These are phyloP conservation scores for Heteromurus nitidus DNA, from an alignment of 2,888 invertebrate genomes.

Conservation along the genomic window DNA sequence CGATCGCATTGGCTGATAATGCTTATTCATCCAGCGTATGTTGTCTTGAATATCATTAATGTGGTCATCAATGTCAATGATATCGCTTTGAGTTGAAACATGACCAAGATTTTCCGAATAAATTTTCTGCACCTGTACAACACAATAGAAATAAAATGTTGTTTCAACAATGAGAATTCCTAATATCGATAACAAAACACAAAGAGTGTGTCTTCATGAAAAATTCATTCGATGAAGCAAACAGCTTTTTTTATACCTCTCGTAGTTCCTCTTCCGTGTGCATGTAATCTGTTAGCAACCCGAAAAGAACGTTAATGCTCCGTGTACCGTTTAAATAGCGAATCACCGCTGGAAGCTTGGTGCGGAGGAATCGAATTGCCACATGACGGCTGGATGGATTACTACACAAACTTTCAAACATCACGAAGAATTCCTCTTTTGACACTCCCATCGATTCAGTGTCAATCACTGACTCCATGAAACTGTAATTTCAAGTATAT, in stretches of 20 bases:
- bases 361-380: constrained; percentile 41
- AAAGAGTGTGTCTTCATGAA: not conserved
- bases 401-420: constrained; percentile 49
- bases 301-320: constrained; percentile 33
- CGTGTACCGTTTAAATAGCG: constrained; percentile 42
- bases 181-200: constrained; percentile 2
- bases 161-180: not conserved
- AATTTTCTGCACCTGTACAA: constrained; percentile 23
- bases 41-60: constrained; percentile 38
- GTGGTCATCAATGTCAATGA: constrained; percentile 36
- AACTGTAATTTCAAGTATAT: constrained; percentile 5
- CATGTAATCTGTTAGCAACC: constrained; percentile 40
- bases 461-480: constrained; percentile 49
- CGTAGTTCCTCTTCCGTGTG: constrained; percentile 55
- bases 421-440: constrained; percentile 51
- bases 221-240: constrained; percentile 22
- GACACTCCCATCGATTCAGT: constrained; percentile 26
- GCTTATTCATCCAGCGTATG: constrained; percentile 51
- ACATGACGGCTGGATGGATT: constrained; percentile 56
- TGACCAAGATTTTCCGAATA: constrained; percentile 28
- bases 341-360: constrained; percentile 28
- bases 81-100: constrained; percentile 8
- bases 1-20: constrained; percentile 50
- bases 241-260: constrained; percentile 27
- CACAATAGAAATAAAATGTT: constrained; percentile 8